These are phyloP conservation scores for Drosophila stalkeri DNA, from an alignment of 2,888 invertebrate genomes.

Conservation along the genomic window DNA sequence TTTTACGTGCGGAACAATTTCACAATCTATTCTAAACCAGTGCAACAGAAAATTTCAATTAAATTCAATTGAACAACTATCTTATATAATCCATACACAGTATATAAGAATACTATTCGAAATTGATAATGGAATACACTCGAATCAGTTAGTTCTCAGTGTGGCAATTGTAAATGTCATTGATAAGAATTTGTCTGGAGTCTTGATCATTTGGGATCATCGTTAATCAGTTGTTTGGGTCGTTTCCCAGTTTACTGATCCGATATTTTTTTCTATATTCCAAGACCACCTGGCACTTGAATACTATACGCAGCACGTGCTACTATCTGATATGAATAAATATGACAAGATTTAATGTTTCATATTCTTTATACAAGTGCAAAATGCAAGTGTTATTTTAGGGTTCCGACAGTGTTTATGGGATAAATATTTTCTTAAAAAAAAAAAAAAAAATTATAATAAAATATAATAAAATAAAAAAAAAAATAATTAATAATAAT, in stretches of 20 bases:
- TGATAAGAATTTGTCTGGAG: constrained; percentile 41
- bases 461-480: background rate
- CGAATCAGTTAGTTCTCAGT: constrained; percentile 21
- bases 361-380: background rate
- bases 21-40: constrained; percentile 15
- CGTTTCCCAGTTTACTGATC: constrained; percentile 7
- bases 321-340: constrained; percentile 13
- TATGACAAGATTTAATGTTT: constrained; percentile 1
- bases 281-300: constrained; percentile 29
- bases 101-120: constrained; percentile 13
- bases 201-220: constrained; percentile 15
- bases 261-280: background rate
- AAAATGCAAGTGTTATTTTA: background rate
- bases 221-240: constrained; percentile 34
- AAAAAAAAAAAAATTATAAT: background rate
- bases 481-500: background rate
- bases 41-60: constrained; percentile 22
- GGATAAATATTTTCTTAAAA: background rate
- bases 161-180: constrained; percentile 34
- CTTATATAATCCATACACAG: constrained; percentile 41
- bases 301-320: constrained; percentile 21
- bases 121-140: constrained; percentile 34
- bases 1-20: constrained; percentile 36
- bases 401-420: background rate
- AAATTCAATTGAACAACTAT: constrained; percentile 15